Evolutionary conservation across 2,113 vertebrate species (phyloP).

Genomic region (Osmerus mordax): DNA sequence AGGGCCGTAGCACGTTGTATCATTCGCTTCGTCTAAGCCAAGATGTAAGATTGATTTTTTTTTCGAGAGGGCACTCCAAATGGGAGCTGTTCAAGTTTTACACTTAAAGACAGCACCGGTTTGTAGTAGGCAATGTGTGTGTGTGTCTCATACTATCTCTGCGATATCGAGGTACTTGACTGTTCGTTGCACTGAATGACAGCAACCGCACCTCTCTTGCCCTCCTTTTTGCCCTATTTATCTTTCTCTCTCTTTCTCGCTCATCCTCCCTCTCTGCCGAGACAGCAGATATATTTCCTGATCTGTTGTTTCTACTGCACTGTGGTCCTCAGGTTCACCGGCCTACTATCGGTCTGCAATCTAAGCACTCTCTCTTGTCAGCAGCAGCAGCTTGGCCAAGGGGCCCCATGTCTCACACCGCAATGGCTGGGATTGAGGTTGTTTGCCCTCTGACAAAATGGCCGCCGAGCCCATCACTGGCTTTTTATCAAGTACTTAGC

Average conservation of each 20-base stretch:
- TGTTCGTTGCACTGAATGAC: background rate
- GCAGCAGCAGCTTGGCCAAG: background rate
- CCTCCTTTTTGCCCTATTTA: slow-evolving; percentile 1
- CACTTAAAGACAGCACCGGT: background rate
- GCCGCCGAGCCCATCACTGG: background rate
- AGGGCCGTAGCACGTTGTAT: background rate
- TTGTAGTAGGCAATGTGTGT: background rate
- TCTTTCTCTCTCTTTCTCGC: background rate
- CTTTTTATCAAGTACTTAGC: too few relatives aligned
- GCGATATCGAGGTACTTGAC: background rate
- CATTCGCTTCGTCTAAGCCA: background rate
- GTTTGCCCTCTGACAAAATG: slow-evolving; percentile 31
- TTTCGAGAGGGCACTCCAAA: background rate
- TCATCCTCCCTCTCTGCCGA: background rate
- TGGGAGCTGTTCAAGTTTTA: background rate
- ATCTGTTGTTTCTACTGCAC: background rate
- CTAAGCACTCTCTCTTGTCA: slow-evolving; percentile 6
- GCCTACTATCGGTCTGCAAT: background rate
- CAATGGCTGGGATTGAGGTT: slow-evolving; percentile 5
- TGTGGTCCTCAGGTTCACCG: background rate
- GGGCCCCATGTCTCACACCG: slow-evolving; percentile 19
- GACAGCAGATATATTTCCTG: slow-evolving; percentile 22
- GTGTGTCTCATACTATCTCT: background rate
- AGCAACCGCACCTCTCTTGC: background rate
- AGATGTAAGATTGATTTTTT: background rate